Evolutionary conservation across 2,888 invertebrate genomes (phyloP).

Genomic region (Heliconius cydno): DNA sequence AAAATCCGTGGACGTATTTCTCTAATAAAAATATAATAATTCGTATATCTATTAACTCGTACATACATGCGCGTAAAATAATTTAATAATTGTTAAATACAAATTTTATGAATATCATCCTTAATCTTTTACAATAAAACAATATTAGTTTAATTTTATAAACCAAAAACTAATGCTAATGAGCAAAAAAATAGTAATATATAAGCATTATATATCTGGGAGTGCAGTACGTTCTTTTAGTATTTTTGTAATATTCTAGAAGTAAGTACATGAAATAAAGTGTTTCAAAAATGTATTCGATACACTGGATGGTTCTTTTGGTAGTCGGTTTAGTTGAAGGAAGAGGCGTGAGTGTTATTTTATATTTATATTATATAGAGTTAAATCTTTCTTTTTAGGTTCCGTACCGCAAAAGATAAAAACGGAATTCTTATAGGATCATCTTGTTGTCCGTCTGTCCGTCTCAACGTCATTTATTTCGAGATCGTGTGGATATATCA

Average conservation of each 20-base stretch:
- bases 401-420: no score
- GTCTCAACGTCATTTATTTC: no score
- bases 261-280: background rate
- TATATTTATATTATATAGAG: background rate
- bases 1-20: no score
- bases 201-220: background rate
- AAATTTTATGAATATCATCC: background rate
- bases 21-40: no score
- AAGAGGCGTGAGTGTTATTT: background rate
- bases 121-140: background rate
- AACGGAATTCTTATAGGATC: no score
- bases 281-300: background rate
- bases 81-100: no score
- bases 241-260: background rate
- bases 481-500: no score
- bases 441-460: no score
- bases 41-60: no score
- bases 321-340: conserved; percentile 2
- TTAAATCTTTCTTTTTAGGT: no score
- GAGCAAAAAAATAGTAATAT: background rate
- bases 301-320: background rate
- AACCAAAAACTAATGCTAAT: background rate
- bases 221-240: background rate
- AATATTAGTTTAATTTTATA: background rate
- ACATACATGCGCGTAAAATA: no score